A percentile compares a stretch with the other conserved stretches of the same genome.
Conservation (phyloP, 2,888 invertebrate genomes). For the Leuctra nigra region DNA sequence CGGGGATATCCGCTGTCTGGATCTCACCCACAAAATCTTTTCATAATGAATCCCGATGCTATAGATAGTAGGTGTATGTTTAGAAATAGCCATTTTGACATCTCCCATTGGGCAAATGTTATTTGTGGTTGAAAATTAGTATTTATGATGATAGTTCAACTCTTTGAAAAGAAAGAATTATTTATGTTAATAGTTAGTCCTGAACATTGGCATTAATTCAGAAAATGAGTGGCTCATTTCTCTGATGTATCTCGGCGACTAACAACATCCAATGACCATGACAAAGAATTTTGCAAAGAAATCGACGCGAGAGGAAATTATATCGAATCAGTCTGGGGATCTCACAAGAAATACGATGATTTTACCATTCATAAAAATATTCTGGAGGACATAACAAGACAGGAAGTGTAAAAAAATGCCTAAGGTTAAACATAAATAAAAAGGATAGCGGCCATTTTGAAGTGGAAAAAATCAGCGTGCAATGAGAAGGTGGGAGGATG, state of each 20-base stretch:
- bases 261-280: neutral
- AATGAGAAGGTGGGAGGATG: conserved; percentile 11
- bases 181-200: conserved; percentile 10
- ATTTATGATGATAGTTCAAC: conserved; percentile 5
- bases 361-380: neutral
- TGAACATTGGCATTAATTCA: conserved; percentile 4
- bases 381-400: no score
- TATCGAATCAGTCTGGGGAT: no score
- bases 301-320: no score
- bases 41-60: neutral
- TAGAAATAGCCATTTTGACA: conserved; percentile 16
- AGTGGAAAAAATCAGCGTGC: neutral
- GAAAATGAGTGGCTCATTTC: neutral
- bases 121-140: conserved; percentile 15
- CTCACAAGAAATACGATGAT: neutral
- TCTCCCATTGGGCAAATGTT: conserved; percentile 5
- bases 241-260: neutral
- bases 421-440: neutral
- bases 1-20: conserved; percentile 2
- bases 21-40: neutral
- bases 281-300: no score
- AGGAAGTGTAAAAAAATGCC: neutral
- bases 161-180: conserved; percentile 12
- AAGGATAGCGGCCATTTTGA: neutral
- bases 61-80: neutral